These are phyloP conservation scores for Cephus pygmeus DNA, from an alignment of 2,888 invertebrate species.

Conservation along the genomic window DNA sequence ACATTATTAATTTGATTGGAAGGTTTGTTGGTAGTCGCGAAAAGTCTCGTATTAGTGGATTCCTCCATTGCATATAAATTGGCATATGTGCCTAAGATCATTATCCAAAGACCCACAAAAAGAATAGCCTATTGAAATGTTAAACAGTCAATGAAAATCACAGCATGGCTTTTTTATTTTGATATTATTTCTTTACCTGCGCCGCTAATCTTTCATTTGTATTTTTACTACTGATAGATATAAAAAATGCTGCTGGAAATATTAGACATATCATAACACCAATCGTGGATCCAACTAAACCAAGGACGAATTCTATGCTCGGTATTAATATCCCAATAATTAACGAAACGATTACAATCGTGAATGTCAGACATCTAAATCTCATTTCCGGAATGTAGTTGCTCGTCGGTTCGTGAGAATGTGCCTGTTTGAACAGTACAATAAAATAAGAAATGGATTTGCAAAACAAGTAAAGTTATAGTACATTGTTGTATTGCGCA, in stretches of 20 bases:
- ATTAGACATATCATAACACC: conserved; percentile 93
- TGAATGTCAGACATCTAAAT: conserved; percentile 85
- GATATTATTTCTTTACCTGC: conserved; percentile 70
- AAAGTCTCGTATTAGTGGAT: conserved; percentile 61
- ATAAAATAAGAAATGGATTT: background rate
- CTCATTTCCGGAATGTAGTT: conserved; percentile 85
- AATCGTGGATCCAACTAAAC: conserved; percentile 94
- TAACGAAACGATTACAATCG: conserved; percentile 81
- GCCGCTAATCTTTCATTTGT: conserved; percentile 86
- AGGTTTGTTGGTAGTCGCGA: conserved; percentile 47
- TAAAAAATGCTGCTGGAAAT: conserved; percentile 91
- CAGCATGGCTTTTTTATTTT: background rate
- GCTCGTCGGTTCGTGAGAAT: conserved; percentile 74
- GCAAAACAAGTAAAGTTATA: background rate
- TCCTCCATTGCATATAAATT: conserved; percentile 82
- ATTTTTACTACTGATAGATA: conserved; percentile 84
- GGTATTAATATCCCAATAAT: conserved; percentile 88
- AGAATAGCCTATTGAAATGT: conserved; percentile 73
- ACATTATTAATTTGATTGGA: conserved; percentile 53
- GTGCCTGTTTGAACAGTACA: conserved; percentile 68
- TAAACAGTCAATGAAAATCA: conserved; percentile 16
- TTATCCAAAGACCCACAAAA: conserved; percentile 84
- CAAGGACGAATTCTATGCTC: conserved; percentile 93
- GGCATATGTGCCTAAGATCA: conserved; percentile 92
- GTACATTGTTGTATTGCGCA: background rate